These are phyloP conservation scores for zebrafish (Danio rerio) DNA, from an alignment of 2,113 vertebrate species.

Conservation along the genomic window GRCz12tu NC_133189.1:1207001-1207500, in stretches of 20 bases:
- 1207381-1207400: too few species aligned
- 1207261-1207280: background rate
- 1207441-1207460: too few species aligned
- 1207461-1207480: too few species aligned
- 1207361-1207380: too few species aligned
- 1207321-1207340: too few species aligned
- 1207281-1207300: background rate
- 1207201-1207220: slow-evolving; percentile 30
- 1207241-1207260: background rate
- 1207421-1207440: too few species aligned
- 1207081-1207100: slow-evolving; percentile 33
- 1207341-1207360: too few species aligned
- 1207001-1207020: slow-evolving; percentile 32
- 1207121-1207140: background rate
- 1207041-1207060: slow-evolving; percentile 21
- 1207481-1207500: too few species aligned
- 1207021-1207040: background rate
- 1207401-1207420: too few species aligned
- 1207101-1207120: background rate
- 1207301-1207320: background rate
- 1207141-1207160: background rate
- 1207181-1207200: background rate
- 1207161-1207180: background rate
- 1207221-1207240: background rate
- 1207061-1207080: slow-evolving; percentile 52